These are phyloP conservation scores for Steatocranus sp. DNA, from an alignment of 2,797 vertebrate genomes.

Conservation along the genomic window DNA sequence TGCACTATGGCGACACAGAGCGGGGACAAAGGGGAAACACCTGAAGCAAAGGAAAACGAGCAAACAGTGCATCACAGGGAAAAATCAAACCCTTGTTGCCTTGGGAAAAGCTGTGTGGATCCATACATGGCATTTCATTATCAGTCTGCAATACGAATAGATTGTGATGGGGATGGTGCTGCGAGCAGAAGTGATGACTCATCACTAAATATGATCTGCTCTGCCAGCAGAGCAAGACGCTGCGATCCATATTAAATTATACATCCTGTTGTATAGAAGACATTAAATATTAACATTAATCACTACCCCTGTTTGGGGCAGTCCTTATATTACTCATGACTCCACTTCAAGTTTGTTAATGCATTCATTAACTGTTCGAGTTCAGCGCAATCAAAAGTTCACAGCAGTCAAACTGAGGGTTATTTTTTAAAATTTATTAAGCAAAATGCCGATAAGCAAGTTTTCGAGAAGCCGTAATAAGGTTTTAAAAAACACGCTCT, in stretches of 20 bases:
- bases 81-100: background rate
- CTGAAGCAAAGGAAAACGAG: background rate
- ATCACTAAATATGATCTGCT: constrained; percentile 22
- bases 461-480: background rate
- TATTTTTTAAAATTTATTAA: fast-evolving
- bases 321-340: background rate
- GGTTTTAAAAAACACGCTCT: background rate
- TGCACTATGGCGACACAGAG: background rate
- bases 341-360: background rate
- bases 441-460: background rate
- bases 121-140: constrained; percentile 12
- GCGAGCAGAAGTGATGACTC: constrained; percentile 32
- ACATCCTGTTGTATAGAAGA: constrained; percentile 27
- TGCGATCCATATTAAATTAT: constrained; percentile 37
- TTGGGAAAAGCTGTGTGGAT: background rate
- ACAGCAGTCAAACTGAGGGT: background rate
- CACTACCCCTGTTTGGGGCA: background rate
- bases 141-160: background rate
- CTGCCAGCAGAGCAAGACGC: constrained; percentile 26
- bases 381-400: background rate
- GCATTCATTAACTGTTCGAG: background rate
- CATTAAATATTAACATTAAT: constrained; percentile 36
- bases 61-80: background rate
- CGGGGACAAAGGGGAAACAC: background rate
- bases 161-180: background rate